These are phyloP conservation scores for Celastrina argiolus DNA, from an alignment of 2,888 invertebrate genomes.

Conservation along the genomic window DNA sequence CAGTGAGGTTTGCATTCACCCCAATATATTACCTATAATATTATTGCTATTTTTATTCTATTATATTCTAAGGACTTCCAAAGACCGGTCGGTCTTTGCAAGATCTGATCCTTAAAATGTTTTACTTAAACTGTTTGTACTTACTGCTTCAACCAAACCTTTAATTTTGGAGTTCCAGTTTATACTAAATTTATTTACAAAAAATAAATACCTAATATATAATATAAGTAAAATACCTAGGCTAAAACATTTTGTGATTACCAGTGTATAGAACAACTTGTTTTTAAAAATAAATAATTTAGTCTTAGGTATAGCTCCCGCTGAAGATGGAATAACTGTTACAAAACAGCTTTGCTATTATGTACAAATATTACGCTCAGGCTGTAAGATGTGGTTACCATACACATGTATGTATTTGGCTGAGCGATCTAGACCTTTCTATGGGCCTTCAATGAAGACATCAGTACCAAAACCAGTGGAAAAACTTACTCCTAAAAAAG, in stretches of 20 bases:
- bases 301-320: constrained; percentile 61
- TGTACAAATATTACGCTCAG: constrained; percentile 55
- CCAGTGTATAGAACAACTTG: not conserved
- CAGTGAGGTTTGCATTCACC: no score
- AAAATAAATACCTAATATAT: no score
- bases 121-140: no score
- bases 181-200: no score
- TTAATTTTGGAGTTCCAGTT: no score
- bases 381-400: constrained; percentile 58
- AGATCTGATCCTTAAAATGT: no score
- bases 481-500: constrained; percentile 48
- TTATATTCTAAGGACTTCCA: no score
- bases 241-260: not conserved
- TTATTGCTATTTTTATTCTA: no score
- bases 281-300: not conserved
- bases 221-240: no score
- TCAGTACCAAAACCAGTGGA: constrained; percentile 37
- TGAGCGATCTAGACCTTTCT: constrained; percentile 63
- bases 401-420: constrained; percentile 62
- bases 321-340: constrained; percentile 49
- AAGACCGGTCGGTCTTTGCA: no score
- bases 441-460: constrained; percentile 47
- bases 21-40: no score
- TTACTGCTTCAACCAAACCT: no score
- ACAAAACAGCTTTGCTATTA: constrained; percentile 62